A percentile compares a stretch with the other conserved stretches of the same genome.
Evolutionary conservation across 2,888 invertebrate species (phyloP).

Genomic region (Napeogenes sylphis): DNA sequence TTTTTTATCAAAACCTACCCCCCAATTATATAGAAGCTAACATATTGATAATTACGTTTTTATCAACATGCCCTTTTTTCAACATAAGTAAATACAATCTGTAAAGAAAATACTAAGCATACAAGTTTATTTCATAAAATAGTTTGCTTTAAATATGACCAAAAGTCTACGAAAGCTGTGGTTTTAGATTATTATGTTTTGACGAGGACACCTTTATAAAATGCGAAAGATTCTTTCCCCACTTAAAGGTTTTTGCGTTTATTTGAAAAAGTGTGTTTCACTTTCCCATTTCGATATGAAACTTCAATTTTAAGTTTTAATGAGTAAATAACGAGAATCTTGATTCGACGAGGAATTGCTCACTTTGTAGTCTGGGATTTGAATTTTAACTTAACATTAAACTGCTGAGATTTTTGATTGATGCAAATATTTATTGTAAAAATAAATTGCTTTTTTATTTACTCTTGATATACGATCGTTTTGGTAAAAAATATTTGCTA

Average conservation of each 20-base stretch:
- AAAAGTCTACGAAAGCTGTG: too few relatives aligned
- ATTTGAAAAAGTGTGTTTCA: conserved; percentile 59
- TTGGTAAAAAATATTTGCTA: too few relatives aligned
- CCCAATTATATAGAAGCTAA: too few relatives aligned
- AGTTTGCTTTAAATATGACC: too few relatives aligned
- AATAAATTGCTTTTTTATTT: background rate
- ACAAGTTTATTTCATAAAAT: too few relatives aligned
- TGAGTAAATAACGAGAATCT: conserved; percentile 69
- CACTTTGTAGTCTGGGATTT: conserved; percentile 45
- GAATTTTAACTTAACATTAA: conserved; percentile 22
- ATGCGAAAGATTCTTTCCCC: conserved; percentile 30
- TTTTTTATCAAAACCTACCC: too few relatives aligned
- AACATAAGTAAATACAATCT: too few relatives aligned
- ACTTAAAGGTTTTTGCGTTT: conserved; percentile 30
- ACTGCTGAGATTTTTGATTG: conserved; percentile 3
- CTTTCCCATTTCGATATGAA: conserved; percentile 47
- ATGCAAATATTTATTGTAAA: background rate
- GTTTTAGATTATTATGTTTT: conserved; percentile 5
- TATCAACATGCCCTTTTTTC: too few relatives aligned
- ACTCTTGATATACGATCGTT: too few relatives aligned
- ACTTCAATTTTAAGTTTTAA: conserved; percentile 67
- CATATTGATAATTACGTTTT: too few relatives aligned
- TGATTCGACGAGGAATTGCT: conserved; percentile 52
- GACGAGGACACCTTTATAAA: conserved; percentile 11
- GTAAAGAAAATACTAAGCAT: too few relatives aligned